A percentile compares a stretch with the other conserved stretches of the same genome.
phyloP scores from a whole-genome alignment of 2,113 vertebrate species.

The Mirounga angustirostris region DNA sequence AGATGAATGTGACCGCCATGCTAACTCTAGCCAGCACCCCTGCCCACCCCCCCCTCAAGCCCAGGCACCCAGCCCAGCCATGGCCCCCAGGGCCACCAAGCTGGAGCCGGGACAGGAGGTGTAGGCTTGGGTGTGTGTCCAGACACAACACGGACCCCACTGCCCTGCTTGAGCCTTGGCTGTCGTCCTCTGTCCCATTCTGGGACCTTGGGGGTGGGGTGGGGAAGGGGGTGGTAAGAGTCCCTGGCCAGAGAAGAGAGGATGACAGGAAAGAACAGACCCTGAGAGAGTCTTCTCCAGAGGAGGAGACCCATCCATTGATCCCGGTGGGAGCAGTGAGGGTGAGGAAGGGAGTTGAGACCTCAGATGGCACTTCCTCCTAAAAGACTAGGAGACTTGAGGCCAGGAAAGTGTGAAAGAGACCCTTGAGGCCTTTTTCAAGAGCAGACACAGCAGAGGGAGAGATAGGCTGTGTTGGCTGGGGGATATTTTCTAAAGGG shows the following conservation, averaged over 20 bases:
- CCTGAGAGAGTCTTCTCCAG: neutral
- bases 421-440: neutral
- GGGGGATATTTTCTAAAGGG: conserved; percentile 23
- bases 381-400: neutral
- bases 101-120: conserved; percentile 75
- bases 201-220: conserved; percentile 29
- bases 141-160: conserved; percentile 76
- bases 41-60: neutral
- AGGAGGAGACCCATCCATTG: neutral
- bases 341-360: neutral
- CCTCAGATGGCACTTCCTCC: neutral
- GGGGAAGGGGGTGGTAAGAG: neutral
- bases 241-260: conserved; percentile 25
- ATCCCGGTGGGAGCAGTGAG: neutral
- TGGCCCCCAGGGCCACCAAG: conserved; percentile 74
- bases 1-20: conserved; percentile 84
- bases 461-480: neutral
- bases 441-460: neutral
- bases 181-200: conserved; percentile 44
- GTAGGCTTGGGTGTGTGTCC: conserved; percentile 67
- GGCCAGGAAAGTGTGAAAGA: neutral
- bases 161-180: conserved; percentile 57
- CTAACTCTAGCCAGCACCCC: conserved; percentile 79
- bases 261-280: neutral
- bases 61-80: conserved; percentile 74